Base-by-base conservation (phyloP, 2,888 invertebrate species). In the Gandaritis pyraliata region DNA sequence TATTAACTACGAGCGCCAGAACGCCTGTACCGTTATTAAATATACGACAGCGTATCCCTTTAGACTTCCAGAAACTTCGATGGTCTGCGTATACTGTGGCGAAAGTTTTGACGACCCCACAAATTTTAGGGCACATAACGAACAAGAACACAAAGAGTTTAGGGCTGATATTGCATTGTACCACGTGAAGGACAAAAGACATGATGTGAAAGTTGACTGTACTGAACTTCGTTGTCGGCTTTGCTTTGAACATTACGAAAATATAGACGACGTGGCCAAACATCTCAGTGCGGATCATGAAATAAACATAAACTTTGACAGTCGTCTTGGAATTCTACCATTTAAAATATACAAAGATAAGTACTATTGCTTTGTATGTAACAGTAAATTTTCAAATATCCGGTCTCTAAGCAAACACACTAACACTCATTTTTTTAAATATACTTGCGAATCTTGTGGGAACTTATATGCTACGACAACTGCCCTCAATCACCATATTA, bases 11-110 rank as follows among this genome's bases (percentile, higher is more conserved):
- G 78, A 74, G 70, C 77, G 78, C 68, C 71, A 73, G 63, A 83
- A 83, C 73, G 82, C 82, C 52, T 72, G 74, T 64, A 66, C 73
- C 46, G 67, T 85, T 62, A 71, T 85, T 54, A 71, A 75, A 75
- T 76, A 75, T 69, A 71, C 82, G 57, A 83, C 84, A 13, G 81
- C 75, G 15, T 84, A 78, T 72, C 84, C 84, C 16, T 85, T 85
- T 78, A 77, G 79, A 72, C 72, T 82, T 58, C 81, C 83, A 33
- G 77, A 76, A 61, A 72, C 73, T 56, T 69, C 73, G 29, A 69
- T 81, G 66, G 77, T 79, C 66, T 84, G 84, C 74, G 77, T 81
- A 29, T 81, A 79, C 68, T 84, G 84, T 69, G 73, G 71, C 52
- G 77, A 78, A 43, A 69, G 65, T 5, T 81, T 71, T 63, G 66